Base-by-base conservation (phyloP, 92 coral and sea anemone species). In the Porites evermanni region DNA sequence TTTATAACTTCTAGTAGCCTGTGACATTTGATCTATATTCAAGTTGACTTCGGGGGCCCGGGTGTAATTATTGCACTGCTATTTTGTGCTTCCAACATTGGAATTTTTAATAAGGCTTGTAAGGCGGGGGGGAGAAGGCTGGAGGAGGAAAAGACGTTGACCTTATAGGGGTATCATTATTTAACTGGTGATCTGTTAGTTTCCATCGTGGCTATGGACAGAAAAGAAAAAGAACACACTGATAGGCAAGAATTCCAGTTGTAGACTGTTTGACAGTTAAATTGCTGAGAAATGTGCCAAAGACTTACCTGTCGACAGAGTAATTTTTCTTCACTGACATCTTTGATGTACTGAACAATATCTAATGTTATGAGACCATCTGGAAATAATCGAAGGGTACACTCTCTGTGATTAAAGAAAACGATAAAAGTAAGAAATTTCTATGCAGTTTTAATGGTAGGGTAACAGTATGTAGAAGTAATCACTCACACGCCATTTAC, bases 291-390 rank as follows among this genome's bases (percentile, higher is more conserved):
- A 56, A 11, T 14, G 47, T 3, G 4, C 47, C 47, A 38, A 38
- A 38, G 5, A 19, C 50, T 70, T 50, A 71, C 86, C 56, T 63
- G 38, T 54, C 87, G 38, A 12, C 84, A 50, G 17, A 74, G 61
- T 64, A 83, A 3, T 53, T 67, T 70, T 2, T 65, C 67, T 51
- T 74, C 72, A 61, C 77, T 61, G 12, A 63, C 51, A 32, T 52
- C 77, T 9, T 59, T 58, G 47, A 77, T 29, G 26, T 70, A 83
- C 24, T 88, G 84, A 7, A 86, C 60, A 9, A 92, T 84, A 89
- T 92, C 95, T 54, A 92, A 1, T 1, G 91, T 86, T 21, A 92
- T 69, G 10, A 92, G 78, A 5, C 93, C 91, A 63, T 87, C 93
- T 5, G 91, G 95, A 54, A 92, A 76, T 47, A 79, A 16, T 53